Evolutionary conservation across 2,113 vertebrate genomes (phyloP).

Genomic region (Vanacampus margaritifer): DNA sequence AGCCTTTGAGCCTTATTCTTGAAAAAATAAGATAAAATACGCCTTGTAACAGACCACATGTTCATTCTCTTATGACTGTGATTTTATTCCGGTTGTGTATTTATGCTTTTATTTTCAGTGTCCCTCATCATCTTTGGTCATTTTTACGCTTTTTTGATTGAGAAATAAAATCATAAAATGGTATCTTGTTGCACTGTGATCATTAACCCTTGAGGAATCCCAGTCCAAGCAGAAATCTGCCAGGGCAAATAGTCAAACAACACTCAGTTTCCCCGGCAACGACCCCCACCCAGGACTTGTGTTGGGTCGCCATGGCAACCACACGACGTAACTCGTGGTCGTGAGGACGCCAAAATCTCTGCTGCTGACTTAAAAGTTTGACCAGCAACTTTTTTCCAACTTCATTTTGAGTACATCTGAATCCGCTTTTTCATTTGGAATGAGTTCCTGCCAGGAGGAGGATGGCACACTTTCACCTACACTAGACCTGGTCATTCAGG

Average conservation of each 20-base stretch:
- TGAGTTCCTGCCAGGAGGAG: constrained; percentile 53
- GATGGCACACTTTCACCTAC: constrained; percentile 34
- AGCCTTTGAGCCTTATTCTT: no score
- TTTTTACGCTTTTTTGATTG: neutral
- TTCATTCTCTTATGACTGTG: neutral
- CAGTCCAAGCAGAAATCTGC: constrained; percentile 9
- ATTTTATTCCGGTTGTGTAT: neutral
- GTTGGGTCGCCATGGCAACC: constrained; percentile 36
- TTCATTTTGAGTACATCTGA: neutral
- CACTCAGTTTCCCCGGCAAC: constrained; percentile 58
- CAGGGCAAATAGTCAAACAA: constrained; percentile 53
- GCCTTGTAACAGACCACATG: neutral
- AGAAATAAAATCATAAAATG: neutral
- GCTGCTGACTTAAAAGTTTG: constrained; percentile 10
- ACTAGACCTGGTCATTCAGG: constrained; percentile 75
- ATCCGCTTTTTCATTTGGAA: constrained; percentile 11
- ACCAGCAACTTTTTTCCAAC: neutral
- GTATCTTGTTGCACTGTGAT: constrained; percentile 7
- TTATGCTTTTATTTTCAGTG: neutral
- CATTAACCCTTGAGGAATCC: constrained; percentile 46
- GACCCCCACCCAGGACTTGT: neutral
- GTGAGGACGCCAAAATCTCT: constrained; percentile 11
- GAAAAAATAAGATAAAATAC: no score
- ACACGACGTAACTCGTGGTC: constrained; percentile 30
- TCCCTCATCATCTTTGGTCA: no score